phyloP scores from a whole-genome alignment of 2,797 vertebrate species.

The Carcharodon carcharias region DNA sequence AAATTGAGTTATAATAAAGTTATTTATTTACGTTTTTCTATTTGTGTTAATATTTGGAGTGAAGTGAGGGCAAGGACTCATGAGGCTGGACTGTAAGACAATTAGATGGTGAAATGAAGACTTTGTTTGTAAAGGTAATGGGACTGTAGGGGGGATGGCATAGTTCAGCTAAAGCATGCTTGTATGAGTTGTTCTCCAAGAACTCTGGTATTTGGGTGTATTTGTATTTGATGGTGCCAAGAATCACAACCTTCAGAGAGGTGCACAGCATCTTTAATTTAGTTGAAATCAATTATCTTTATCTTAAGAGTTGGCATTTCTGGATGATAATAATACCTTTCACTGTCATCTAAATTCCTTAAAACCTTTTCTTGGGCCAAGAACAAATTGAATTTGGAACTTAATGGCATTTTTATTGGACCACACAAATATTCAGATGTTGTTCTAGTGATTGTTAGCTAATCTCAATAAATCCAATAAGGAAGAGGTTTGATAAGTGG shows the following conservation, averaged over 20 bases:
- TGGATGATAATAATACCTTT: neutral
- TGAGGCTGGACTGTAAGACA: neutral
- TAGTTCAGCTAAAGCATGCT: neutral
- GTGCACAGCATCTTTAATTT: neutral
- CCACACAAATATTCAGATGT: neutral
- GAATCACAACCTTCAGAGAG: neutral
- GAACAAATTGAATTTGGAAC: constrained; percentile 1
- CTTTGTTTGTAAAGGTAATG: neutral
- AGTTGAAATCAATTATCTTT: neutral
- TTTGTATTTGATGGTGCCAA: neutral
- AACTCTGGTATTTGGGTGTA: neutral
- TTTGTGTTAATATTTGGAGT: neutral
- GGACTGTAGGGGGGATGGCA: too few relatives aligned
- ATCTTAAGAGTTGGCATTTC: neutral
- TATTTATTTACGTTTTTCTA: neutral
- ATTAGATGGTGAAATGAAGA: neutral
- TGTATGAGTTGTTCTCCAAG: neutral
- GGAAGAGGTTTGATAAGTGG: neutral
- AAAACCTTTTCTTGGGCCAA: neutral
- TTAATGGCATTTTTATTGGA: constrained; percentile 25
- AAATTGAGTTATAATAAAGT: neutral
- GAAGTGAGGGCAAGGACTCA: neutral
- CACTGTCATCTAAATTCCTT: neutral
- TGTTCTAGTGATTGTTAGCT: neutral
- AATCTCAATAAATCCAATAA: neutral